phyloP scores from a whole-genome alignment of 2,888 invertebrate genomes.

The Coleophora deauratella region DNA sequence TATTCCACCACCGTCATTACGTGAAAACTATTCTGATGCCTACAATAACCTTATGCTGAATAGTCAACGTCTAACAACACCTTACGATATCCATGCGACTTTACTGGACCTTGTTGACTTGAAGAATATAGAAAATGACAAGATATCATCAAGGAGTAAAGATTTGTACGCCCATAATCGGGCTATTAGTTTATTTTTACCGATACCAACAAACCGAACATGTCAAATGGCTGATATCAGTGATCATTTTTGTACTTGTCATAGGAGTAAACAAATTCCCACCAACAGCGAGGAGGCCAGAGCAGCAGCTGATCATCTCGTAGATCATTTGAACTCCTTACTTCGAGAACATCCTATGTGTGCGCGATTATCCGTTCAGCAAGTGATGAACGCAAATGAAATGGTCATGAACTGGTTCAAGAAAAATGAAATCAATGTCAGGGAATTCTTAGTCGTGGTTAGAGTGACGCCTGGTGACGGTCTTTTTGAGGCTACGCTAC shows the following conservation, averaged over 20 bases:
- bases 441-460: constrained; percentile 74
- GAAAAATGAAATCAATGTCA: constrained; percentile 29
- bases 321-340: constrained; percentile 76
- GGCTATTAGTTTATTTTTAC: constrained; percentile 81
- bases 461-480: constrained; percentile 76
- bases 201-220: constrained; percentile 77
- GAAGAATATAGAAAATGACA: constrained; percentile 27
- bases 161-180: constrained; percentile 41
- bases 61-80: constrained; percentile 75
- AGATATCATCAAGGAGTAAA: constrained; percentile 26
- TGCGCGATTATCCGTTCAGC: constrained; percentile 65
- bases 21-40: constrained; percentile 69
- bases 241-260: constrained; percentile 88
- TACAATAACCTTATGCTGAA: constrained; percentile 76
- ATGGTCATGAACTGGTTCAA: constrained; percentile 65
- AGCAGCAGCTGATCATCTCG: constrained; percentile 73
- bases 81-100: constrained; percentile 85
- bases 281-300: constrained; percentile 59
- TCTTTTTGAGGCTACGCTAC: constrained; percentile 82
- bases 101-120: constrained; percentile 75
- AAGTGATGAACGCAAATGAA: constrained; percentile 32
- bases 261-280: constrained; percentile 67
- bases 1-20: constrained; percentile 79
- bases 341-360: constrained; percentile 75
- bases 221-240: constrained; percentile 82